phyloP scores from a whole-genome alignment of 2,888 invertebrate genomes.

The Nasonovia ribisnigri region DNA sequence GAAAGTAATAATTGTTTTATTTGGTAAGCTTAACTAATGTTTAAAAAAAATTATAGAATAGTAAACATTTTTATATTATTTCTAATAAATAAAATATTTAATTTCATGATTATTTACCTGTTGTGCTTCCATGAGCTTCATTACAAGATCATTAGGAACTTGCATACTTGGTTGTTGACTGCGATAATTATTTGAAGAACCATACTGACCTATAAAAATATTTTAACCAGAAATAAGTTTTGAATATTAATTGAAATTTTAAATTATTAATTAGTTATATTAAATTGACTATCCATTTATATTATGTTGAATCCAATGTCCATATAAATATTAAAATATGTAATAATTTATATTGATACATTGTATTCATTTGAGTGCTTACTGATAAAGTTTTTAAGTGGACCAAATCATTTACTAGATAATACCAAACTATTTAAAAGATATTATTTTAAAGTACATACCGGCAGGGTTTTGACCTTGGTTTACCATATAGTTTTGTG shows the following conservation, averaged over 20 bases:
- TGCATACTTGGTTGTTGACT: constrained; percentile 64
- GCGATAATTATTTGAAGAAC: constrained; percentile 54
- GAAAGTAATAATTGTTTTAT: background rate
- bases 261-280: background rate
- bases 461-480: constrained; percentile 54
- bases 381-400: background rate
- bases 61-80: background rate
- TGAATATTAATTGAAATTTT: too few relatives aligned
- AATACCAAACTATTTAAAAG: too few relatives aligned
- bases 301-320: background rate
- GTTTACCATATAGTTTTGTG: constrained; percentile 51
- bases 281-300: background rate
- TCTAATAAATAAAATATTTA: background rate
- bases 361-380: background rate
- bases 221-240: too few relatives aligned
- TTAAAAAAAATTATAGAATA: background rate
- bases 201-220: constrained; percentile 48
- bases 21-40: background rate
- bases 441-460: constrained; percentile 10
- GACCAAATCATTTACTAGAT: background rate
- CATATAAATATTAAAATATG: background rate
- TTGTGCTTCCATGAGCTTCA: constrained; percentile 74
- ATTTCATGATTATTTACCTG: constrained; percentile 67
- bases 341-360: background rate
- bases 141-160: constrained; percentile 71